Evolutionary conservation across 2,888 invertebrate species (phyloP).

Genomic region (Melanchra persicariae): DNA sequence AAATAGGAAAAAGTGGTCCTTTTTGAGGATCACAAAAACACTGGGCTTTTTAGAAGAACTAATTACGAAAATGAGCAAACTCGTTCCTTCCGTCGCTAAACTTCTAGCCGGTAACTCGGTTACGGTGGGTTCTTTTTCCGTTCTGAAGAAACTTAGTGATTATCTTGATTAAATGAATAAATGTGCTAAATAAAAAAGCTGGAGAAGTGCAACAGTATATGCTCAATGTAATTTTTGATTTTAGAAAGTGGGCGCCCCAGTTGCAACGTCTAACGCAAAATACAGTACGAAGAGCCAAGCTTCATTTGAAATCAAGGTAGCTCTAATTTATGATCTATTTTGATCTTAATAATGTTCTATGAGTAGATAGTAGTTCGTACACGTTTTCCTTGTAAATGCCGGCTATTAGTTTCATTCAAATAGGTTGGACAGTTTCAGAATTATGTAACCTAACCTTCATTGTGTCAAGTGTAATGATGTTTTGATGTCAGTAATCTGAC

Average conservation of each 20-base stretch:
- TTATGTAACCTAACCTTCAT: slow-evolving; percentile 89
- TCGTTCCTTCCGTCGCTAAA: slow-evolving; percentile 83
- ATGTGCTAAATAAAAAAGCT: slow-evolving; percentile 10
- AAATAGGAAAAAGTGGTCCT: slow-evolving; percentile 72
- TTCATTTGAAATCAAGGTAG: slow-evolving; percentile 91
- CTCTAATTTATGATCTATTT: slow-evolving; percentile 27
- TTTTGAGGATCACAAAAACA: slow-evolving; percentile 75
- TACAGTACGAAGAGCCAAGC: slow-evolving; percentile 92
- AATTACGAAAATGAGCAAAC: slow-evolving; percentile 83
- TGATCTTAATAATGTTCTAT: slow-evolving; percentile 2
- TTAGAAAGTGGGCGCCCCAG: slow-evolving; percentile 84
- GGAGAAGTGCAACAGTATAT: neutral
- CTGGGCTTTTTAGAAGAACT: slow-evolving; percentile 83
- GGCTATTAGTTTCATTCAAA: slow-evolving; percentile 22
- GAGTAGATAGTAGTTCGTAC: neutral
- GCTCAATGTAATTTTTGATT: slow-evolving; percentile 61
- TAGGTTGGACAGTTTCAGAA: slow-evolving; percentile 61
- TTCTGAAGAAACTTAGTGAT: slow-evolving; percentile 25
- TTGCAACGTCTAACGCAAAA: slow-evolving; percentile 85
- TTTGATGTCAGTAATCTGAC: slow-evolving; percentile 60
- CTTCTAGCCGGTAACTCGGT: slow-evolving; percentile 79
- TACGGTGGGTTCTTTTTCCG: slow-evolving; percentile 75
- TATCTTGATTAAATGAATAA: slow-evolving; percentile 13
- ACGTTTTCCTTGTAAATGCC: slow-evolving; percentile 12
- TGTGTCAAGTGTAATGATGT: slow-evolving; percentile 78